Evolutionary conservation across 2,113 vertebrate genomes (phyloP).

Genomic region (Australoheros scitulus): DNA sequence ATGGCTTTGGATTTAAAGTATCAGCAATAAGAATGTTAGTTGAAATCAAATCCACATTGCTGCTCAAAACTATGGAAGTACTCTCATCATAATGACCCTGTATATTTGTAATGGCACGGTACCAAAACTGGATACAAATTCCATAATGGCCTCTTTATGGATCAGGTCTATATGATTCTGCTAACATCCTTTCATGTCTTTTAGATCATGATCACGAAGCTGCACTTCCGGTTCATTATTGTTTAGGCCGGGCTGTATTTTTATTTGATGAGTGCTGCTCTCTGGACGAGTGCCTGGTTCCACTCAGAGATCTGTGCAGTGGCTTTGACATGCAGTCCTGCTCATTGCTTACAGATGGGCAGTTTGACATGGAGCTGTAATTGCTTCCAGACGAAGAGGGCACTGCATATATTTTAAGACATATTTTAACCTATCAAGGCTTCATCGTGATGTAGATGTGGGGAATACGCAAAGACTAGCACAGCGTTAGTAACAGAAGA

Average conservation of each 20-base stretch:
- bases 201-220: constrained; percentile 38
- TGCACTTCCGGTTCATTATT: constrained; percentile 65
- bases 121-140: constrained; percentile 49
- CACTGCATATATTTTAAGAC: constrained; percentile 64
- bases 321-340: constrained; percentile 68
- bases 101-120: constrained; percentile 41
- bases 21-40: constrained; percentile 41
- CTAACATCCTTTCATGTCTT: constrained; percentile 51
- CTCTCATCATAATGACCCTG: constrained; percentile 23
- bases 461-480: constrained; percentile 8
- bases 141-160: constrained; percentile 44
- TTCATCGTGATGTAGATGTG: constrained; percentile 30
- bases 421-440: constrained; percentile 58
- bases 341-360: constrained; percentile 77
- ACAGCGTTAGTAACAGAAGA: not conserved
- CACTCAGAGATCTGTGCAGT: constrained; percentile 65
- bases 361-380: constrained; percentile 69
- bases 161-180: constrained; percentile 29
- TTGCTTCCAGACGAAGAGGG: constrained; percentile 70
- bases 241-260: constrained; percentile 61
- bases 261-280: constrained; percentile 69
- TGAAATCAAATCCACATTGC: constrained; percentile 38
- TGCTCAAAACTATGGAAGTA: constrained; percentile 25
- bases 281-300: constrained; percentile 63
- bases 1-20: constrained; percentile 44